These are phyloP conservation scores for Diplolepis rosae DNA, from an alignment of 2,888 invertebrate genomes.

Conservation along the genomic window DNA sequence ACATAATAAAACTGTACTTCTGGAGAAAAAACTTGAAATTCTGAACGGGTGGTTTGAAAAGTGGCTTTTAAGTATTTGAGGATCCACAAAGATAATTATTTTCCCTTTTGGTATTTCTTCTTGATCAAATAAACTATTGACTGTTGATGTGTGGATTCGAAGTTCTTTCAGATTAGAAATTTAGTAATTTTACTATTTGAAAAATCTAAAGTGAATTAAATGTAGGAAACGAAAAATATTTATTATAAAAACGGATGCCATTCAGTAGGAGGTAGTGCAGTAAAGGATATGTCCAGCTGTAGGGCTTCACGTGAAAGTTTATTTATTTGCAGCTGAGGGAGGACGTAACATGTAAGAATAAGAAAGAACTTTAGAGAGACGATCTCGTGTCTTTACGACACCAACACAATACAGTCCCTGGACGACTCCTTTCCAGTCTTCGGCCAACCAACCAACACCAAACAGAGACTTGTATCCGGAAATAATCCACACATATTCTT, in stretches of 20 bases:
- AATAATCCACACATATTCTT: conserved; percentile 51
- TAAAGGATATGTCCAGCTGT: conserved; percentile 52
- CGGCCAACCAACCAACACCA: conserved; percentile 51
- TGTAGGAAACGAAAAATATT: background rate
- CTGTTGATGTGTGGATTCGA: too few species aligned
- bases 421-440: conserved; percentile 38
- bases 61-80: background rate
- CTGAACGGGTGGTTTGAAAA: background rate
- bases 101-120: too few species aligned
- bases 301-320: conserved; percentile 57
- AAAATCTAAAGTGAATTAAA: background rate
- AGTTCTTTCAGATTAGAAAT: too few species aligned
- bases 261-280: conserved; percentile 5
- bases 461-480: conserved; percentile 54
- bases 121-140: too few species aligned
- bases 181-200: background rate
- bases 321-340: conserved; percentile 54
- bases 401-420: conserved; percentile 27
- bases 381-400: conserved; percentile 37
- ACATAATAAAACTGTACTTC: background rate
- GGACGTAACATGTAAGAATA: background rate
- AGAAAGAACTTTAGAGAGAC: conserved; percentile 33
- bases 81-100: background rate
- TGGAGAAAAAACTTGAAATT: background rate
- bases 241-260: conserved; percentile 7